A percentile compares a stretch with the other conserved stretches of the same genome.
Conservation (phyloP, 2,113 vertebrate genomes). For the Chlorodrepanis virens region DNA sequence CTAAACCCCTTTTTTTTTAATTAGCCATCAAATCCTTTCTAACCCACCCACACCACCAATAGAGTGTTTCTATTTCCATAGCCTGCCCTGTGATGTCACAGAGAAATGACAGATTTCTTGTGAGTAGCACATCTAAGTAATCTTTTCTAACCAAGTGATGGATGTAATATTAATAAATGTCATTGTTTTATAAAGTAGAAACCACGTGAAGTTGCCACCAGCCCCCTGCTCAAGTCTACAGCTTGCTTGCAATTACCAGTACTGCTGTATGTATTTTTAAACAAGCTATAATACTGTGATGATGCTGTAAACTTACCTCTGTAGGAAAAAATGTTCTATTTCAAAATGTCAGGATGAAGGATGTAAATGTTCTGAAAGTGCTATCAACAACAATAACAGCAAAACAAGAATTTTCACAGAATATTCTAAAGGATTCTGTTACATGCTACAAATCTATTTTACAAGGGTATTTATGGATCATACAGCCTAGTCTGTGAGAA, state of each 20-base stretch:
- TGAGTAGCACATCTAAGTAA: background rate
- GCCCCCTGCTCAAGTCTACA: constrained; percentile 24
- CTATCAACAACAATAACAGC: background rate
- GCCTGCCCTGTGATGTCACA: background rate
- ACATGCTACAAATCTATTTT: constrained; percentile 25
- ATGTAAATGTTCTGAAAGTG: constrained; percentile 59
- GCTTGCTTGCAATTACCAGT: constrained; percentile 56
- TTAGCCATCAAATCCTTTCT: background rate
- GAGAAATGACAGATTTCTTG: background rate
- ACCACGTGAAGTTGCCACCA: background rate
- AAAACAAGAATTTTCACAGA: background rate
- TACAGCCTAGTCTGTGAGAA: constrained; percentile 3
- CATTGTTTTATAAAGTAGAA: constrained; percentile 34
- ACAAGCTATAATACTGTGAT: constrained; percentile 56
- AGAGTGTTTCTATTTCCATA: constrained; percentile 42
- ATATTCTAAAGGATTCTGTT: background rate
- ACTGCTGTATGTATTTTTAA: constrained; percentile 54
- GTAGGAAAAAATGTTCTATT: constrained; percentile 41
- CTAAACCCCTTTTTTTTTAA: background rate
- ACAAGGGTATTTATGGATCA: constrained; percentile 40
- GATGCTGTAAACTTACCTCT: constrained; percentile 50
- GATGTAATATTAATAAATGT: constrained; percentile 7
- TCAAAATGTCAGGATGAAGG: constrained; percentile 38
- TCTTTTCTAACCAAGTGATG: constrained; percentile 44
- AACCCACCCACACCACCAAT: background rate